Evolutionary conservation across 2,888 invertebrate genomes (phyloP).

Genomic region (Pocota personata): DNA sequence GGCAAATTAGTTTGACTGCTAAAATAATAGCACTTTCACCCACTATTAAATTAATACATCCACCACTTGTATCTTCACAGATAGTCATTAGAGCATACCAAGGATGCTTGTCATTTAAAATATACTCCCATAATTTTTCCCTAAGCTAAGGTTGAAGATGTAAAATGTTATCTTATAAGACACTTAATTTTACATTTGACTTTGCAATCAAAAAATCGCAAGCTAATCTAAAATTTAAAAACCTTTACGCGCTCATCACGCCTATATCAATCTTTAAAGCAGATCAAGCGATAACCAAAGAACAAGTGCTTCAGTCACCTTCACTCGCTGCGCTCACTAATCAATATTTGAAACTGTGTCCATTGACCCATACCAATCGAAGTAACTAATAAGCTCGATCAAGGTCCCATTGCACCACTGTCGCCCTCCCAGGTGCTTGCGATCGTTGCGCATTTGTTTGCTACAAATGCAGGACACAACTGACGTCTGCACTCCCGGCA

Average conservation of each 20-base stretch:
- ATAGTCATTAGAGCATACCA: no score
- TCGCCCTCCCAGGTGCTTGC: conserved; percentile 53
- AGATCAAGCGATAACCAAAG: conserved; percentile 44
- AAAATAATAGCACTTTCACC: no score
- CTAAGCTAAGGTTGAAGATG: conserved; percentile 4
- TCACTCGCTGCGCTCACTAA: conserved; percentile 15
- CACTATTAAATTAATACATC: no score
- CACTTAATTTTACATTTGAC: conserved; percentile 31
- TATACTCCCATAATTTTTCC: no score
- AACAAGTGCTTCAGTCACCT: conserved; percentile 46
- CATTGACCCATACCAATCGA: conserved; percentile 50
- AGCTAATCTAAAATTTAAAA: conserved; percentile 15
- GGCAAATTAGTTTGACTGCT: no score
- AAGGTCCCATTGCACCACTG: conserved; percentile 51
- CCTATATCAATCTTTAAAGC: background rate
- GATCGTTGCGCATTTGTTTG: conserved; percentile 62
- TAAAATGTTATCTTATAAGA: conserved; percentile 25
- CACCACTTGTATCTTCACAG: no score
- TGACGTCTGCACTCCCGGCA: background rate
- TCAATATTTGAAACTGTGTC: conserved; percentile 9
- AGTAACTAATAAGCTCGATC: conserved; percentile 55
- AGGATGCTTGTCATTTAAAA: no score
- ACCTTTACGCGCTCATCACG: background rate
- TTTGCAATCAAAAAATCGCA: conserved; percentile 6
- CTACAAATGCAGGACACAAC: conserved; percentile 37